phyloP scores from a whole-genome alignment of 2,888 invertebrate species.

The Abrostola triplasia region DNA sequence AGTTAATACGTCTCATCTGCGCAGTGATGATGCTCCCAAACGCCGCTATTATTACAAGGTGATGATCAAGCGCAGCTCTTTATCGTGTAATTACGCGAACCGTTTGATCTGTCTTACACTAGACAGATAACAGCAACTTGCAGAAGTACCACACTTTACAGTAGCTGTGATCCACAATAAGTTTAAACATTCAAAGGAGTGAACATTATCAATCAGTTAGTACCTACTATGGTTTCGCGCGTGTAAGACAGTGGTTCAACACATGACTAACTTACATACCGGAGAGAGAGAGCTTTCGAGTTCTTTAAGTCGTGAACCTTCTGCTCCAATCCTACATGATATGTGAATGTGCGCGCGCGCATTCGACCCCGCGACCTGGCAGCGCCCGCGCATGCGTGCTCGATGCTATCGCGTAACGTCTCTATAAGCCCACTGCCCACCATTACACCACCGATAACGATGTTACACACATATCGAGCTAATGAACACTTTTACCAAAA shows the following conservation, averaged over 20 bases:
- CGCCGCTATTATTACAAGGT: constrained; percentile 4
- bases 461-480: constrained; percentile 15
- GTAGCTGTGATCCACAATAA: too few species aligned
- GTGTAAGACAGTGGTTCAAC: too few species aligned
- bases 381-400: constrained; percentile 41
- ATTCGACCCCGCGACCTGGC: constrained; percentile 31
- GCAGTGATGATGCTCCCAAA: neutral
- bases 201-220: neutral
- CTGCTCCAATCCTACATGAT: neutral
- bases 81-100: constrained; percentile 20
- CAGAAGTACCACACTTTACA: constrained; percentile 25
- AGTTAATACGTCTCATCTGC: too few species aligned
- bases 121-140: neutral
- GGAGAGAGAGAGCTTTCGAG: neutral
- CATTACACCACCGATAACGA: constrained; percentile 35
- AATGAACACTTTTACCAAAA: constrained; percentile 23
- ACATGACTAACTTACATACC: too few species aligned
- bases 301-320: constrained; percentile 7
- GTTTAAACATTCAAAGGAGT: too few species aligned
- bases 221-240: neutral
- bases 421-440: constrained; percentile 31
- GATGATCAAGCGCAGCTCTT: constrained; percentile 22
- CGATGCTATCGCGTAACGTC: constrained; percentile 51
- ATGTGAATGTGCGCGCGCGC: constrained; percentile 1
- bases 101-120: constrained; percentile 21